phyloP scores from a whole-genome alignment of 2,888 invertebrate genomes.

The Ethmia dodecea region DNA sequence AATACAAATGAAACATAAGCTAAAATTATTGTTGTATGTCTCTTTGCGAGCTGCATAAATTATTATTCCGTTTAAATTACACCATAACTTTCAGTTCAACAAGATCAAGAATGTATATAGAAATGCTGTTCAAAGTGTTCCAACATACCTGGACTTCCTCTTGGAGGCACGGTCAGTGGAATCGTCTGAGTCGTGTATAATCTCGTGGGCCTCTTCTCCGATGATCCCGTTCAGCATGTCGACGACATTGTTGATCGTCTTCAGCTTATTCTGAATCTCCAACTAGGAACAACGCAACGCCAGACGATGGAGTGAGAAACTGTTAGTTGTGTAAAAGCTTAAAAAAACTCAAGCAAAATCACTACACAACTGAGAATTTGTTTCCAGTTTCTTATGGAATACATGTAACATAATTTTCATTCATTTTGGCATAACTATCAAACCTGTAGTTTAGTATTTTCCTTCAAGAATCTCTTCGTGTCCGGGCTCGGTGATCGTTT shows the following conservation, averaged over 20 bases:
- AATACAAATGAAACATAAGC: no score
- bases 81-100: no score
- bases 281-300: slow-evolving; percentile 67
- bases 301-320: slow-evolving; percentile 11
- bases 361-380: slow-evolving; percentile 27
- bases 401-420: slow-evolving; percentile 1
- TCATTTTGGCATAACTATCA: slow-evolving; percentile 26
- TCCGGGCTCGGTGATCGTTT: slow-evolving; percentile 85
- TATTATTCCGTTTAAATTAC: no score
- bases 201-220: slow-evolving; percentile 79
- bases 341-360: slow-evolving; percentile 19
- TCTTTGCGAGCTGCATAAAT: no score
- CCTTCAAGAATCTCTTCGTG: slow-evolving; percentile 86
- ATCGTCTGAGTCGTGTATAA: slow-evolving; percentile 34
- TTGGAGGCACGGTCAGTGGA: slow-evolving; percentile 42
- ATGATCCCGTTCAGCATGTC: slow-evolving; percentile 92
- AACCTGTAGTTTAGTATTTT: slow-evolving; percentile 92
- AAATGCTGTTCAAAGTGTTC: no score
- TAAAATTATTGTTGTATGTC: no score
- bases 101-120: no score
- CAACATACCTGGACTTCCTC: slow-evolving; percentile 65
- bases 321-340: slow-evolving; percentile 25
- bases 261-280: slow-evolving; percentile 87
- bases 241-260: slow-evolving; percentile 91
- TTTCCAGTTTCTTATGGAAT: no score